A percentile compares a stretch with the other conserved stretches of the same genome.
These are phyloP conservation scores for Pachycephus smyrnensis DNA, from an alignment of 2,888 invertebrate species.

Conservation along the genomic window DNA sequence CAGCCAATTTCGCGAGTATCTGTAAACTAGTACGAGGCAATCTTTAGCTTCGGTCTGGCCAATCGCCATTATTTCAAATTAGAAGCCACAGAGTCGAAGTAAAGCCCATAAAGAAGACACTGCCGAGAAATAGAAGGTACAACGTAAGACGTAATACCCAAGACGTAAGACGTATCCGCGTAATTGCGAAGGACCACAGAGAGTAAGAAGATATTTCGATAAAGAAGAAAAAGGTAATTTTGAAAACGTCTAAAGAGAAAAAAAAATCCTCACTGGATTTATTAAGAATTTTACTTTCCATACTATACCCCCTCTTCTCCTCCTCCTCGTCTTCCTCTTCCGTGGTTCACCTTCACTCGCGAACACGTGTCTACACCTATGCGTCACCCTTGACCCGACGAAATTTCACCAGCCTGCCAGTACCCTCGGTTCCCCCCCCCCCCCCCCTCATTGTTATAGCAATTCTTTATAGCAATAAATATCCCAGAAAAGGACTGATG, in stretches of 20 bases:
- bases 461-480: background rate
- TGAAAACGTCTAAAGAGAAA: background rate
- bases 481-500: background rate
- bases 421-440: too few species aligned
- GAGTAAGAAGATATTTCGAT: background rate
- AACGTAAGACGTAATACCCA: too few species aligned
- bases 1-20: background rate
- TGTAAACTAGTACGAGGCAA: background rate
- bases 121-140: background rate
- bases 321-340: too few species aligned
- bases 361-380: background rate
- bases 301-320: too few species aligned
- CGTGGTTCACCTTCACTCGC: background rate
- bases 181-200: background rate
- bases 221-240: background rate
- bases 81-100: background rate
- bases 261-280: background rate
- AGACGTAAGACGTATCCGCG: too few species aligned
- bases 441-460: background rate
- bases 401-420: background rate
- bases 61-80: background rate
- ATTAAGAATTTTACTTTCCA: background rate
- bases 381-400: background rate
- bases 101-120: background rate
- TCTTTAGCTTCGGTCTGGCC: background rate